Percentiles rank a stretch among this genome's conserved stretches.
phyloP scores from a whole-genome alignment of 30 jellyfish, hydroid and myxozoan genomes.

The Cassiopea andromeda region DNA sequence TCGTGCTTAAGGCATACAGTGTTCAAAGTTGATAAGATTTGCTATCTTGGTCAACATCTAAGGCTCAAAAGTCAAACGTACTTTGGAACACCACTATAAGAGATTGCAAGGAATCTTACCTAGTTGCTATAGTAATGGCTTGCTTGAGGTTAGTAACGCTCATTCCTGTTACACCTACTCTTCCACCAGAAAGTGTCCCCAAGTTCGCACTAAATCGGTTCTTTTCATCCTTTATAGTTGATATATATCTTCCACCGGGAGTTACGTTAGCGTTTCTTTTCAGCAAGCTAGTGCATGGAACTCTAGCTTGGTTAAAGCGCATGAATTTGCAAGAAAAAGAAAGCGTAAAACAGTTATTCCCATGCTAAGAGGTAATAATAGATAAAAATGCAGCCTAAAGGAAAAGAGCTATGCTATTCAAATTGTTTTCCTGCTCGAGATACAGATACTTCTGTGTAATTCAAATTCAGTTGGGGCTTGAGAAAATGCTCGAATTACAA shows the following conservation, averaged over 20 bases:
- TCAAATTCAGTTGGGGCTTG: too few relatives aligned
- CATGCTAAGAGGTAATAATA: too few relatives aligned
- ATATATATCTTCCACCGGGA: constrained; percentile 87
- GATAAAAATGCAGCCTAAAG: too few relatives aligned
- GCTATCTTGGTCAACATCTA: too few relatives aligned
- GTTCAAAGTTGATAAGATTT: too few relatives aligned
- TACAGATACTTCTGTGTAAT: too few relatives aligned
- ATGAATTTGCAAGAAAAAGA: constrained; percentile 44
- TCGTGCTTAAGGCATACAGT: too few relatives aligned
- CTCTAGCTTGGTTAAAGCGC: constrained; percentile 77
- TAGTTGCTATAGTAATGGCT: constrained; percentile 46
- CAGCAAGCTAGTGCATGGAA: constrained; percentile 73
- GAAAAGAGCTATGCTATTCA: too few relatives aligned
- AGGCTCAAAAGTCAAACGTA: not conserved
- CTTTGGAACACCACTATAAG: not conserved
- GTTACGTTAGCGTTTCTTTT: constrained; percentile 88
- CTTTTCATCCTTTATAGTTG: constrained; percentile 71
- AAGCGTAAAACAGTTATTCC: too few relatives aligned
- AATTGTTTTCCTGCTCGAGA: too few relatives aligned
- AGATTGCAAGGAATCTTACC: constrained; percentile 1
- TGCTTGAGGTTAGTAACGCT: constrained; percentile 57
- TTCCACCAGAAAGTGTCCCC: constrained; percentile 94
- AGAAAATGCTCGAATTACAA: too few relatives aligned
- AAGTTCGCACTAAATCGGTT: constrained; percentile 91
- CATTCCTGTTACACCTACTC: constrained; percentile 77